Evolutionary conservation across 2,113 vertebrate genomes (phyloP), one percentile per base, ranked within the genome.

Genomic region (Lampris megalopsis): DNA sequence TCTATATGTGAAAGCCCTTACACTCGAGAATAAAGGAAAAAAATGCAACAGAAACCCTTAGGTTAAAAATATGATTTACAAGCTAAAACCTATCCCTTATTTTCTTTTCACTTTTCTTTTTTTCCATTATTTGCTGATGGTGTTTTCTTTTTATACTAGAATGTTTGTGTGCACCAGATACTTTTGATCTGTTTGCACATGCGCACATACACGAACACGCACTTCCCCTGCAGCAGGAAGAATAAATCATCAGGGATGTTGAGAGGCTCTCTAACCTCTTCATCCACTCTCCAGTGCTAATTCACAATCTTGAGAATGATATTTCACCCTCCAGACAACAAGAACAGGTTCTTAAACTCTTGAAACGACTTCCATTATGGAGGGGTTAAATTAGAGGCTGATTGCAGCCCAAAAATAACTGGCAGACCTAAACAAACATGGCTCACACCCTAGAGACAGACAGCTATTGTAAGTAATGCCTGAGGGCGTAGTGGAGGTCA

Each of bases 261-360:
- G 53, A 77, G 76, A 9, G 61, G 64, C 52, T 36, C 67, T 68
- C 43, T 70, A 4, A 54, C 71, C 62, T 53, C 56, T 24, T 24
- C 24, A 24, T 24, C 63, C 79, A 47, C 64, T 75, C 68, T 13
- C 63, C 68, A 47, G 54, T 68, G 68, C 40, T 41, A 53, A 69
- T 79, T 72, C 67, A 67, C 50, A 53, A 63, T 50, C 52, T 65
- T 75, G 77, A 3, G 6, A 77, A 48, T 43, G 60, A 59, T n/a
- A 45, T 74, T 64, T 69, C 80, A 63, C 74, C 67, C 75, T 71
- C 43, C 3, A 4, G 6, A 59, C 66, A 79, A 71, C 85, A 63
- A 49, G 60, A 66, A 36, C 73, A 2, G 5, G 63, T 77, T 73
- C 59, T 85, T 83, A 70, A 69, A 41, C 40, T 54, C 62, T 63